Evolutionary conservation across 1,140 invertebrate species (phyloP), one percentile per base, ranked within the genome.

Genomic region (Drosophila lowei): DNA sequence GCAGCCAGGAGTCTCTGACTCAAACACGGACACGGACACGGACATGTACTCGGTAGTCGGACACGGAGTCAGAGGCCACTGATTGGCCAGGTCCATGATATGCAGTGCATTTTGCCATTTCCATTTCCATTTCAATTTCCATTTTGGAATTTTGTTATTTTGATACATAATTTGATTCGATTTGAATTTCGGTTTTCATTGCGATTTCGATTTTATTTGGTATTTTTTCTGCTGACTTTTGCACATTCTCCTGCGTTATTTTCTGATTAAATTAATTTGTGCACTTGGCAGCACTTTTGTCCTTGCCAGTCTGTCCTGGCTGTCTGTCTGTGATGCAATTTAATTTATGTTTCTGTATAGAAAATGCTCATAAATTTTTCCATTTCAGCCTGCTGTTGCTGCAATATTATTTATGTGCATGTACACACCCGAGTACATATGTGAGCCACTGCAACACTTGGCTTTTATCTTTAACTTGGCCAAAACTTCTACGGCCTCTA

Each of bases 251-350:
- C 30, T 18, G 53, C 15, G 54, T 54, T 42, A 74, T 62, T 83
- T 75, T 38, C 34, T 61, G 64, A 85, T 85, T 52, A 77, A 74
- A 85, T 86, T 81, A 77, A 85, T 77, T 81, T 81, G 60, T 67
- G 68, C 68, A 74, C 57, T 66, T 59, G 44, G 34, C 11, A 64
- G 77, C 81, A 74, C 41, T 66, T 63, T 43, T 62, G 63, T 68
- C 34, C 25, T 13, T 38, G 30, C 11, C 11, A 25, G 46, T 44
- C 41, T 63, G 11, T 13, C 54, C n/a, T 56, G 23, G 28, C 38
- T 25, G 23, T 16, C 15, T 11, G 46, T 53, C 70, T 57, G 52
- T 28, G 38, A 38, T 30, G 42, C 38, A 56, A 64, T 52, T 54
- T 62, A 66, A 85, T 86, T 85, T 85, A 85, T 86, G 73, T 42